Percentiles rank a stretch among this genome's conserved stretches.
These are phyloP conservation scores for Drosophila kikkawai DNA, from an alignment of 1,140 invertebrate genomes.

Conservation along the genomic window DNA sequence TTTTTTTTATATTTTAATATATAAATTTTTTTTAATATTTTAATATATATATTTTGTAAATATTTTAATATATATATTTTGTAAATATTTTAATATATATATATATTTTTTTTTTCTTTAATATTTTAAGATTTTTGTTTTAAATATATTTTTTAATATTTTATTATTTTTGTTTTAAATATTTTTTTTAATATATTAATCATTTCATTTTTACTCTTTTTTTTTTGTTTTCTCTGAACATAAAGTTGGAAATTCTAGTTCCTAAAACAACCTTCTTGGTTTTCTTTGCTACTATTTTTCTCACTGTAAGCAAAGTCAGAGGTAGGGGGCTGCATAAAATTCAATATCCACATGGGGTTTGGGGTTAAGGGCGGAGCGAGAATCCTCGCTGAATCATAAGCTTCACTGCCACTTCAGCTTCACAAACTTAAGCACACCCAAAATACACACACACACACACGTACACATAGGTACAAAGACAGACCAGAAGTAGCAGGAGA, in stretches of 20 bases:
- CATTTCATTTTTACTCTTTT: no score
- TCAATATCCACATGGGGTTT: slow-evolving; percentile 40
- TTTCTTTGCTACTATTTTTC: not conserved
- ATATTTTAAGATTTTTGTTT: no score
- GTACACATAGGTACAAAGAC: not conserved
- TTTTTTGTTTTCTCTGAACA: not conserved
- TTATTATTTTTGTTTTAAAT: no score
- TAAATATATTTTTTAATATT: no score
- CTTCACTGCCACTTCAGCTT: slow-evolving; percentile 34
- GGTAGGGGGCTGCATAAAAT: slow-evolving; percentile 26
- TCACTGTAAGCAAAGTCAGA: not conserved
- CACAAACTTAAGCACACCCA: slow-evolving; percentile 19
- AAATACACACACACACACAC: slow-evolving; percentile 6
- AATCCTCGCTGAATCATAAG: slow-evolving; percentile 43
- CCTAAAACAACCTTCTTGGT: no score
- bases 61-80: no score
- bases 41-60: no score
- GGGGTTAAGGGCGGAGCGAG: slow-evolving; percentile 8
- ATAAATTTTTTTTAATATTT: no score
- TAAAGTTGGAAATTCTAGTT: not conserved
- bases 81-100: no score
- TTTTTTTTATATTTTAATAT: no score
- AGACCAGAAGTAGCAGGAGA: not conserved
- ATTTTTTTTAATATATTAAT: no score
- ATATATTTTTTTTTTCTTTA: no score